Percentiles rank a stretch among this genome's conserved stretches.
Conservation (phyloP, 2,113 vertebrate species). For the Gila orcuttii region DNA sequence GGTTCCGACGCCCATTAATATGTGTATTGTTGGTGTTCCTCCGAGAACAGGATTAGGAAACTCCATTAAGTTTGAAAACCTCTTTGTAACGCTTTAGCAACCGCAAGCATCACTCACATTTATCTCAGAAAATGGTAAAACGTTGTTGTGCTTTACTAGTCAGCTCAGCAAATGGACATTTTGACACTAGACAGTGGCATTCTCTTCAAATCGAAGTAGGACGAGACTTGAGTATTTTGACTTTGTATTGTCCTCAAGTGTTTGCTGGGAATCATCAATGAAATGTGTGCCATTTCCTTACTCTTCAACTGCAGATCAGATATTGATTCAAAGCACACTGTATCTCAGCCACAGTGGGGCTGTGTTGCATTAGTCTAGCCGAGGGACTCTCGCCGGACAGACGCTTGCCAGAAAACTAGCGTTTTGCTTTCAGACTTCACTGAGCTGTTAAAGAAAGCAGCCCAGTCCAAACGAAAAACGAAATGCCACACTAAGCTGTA, state of each 20-base stretch:
- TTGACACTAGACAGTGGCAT: neutral
- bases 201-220: neutral
- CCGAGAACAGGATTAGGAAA: too few species aligned
- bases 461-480: neutral
- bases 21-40: too few species aligned
- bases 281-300: constrained; percentile 19
- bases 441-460: constrained; percentile 4
- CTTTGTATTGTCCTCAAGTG: neutral
- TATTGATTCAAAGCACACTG: constrained; percentile 1
- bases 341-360: constrained; percentile 7
- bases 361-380: constrained; percentile 35
- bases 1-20: too few species aligned
- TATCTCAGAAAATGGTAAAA: neutral
- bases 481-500: neutral
- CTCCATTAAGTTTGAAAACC: neutral
- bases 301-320: neutral
- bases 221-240: neutral
- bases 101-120: neutral
- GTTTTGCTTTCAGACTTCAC: constrained; percentile 35
- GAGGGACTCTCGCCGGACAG: neutral
- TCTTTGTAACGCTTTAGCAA: neutral
- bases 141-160: neutral
- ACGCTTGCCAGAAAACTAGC: constrained; percentile 27
- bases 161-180: neutral
- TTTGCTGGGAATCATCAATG: neutral